Base-by-base conservation (phyloP, 2,113 vertebrate genomes). In the Malurus alboscapulatus region DNA sequence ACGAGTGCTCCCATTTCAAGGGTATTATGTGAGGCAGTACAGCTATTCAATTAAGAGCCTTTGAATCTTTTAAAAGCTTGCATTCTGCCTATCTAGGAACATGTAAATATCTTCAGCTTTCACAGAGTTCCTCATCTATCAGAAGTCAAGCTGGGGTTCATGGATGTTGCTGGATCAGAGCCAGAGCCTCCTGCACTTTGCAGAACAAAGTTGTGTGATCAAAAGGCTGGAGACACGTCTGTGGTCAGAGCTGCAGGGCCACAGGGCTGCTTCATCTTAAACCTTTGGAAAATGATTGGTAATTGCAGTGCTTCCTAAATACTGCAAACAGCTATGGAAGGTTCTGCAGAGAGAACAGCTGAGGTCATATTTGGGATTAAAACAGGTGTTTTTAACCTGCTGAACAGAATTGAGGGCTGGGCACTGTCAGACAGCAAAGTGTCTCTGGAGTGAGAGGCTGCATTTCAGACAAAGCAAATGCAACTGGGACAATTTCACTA, bases 41-140 rank as follows among this genome's bases (percentile, higher is more conserved):
- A 67, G 63, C 65, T 67, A 77, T 92, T 92, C 80, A 86, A 77
- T 93, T 93, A 96, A 81, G 57, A 81, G 69, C 73, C 55, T 95
- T 75, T 84, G 76, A 84, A 94, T 84, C 51, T 57, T 84, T 67
- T 93, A 87, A 86, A 92, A 87, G 51, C 61, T 88, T 74, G 44
- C 81, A 22, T 81, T 93, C 68, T 90, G 48, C 83, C 83, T 88
- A 80, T 84, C 72, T 57, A 32, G 61, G 36, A 84, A 53, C 65
- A 53, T 55, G 71, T 67, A 88, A 90, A 88, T 93, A 93, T 61
- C 83, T 77, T 57, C 84, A 71, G 30, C 34, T 94, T 84, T 92
- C 77, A 26, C 3, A 86, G 67, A 85, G 51, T 88, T 90, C 67
- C 68, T 87, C 45, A 36, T 85, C 67, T 77, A 15, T 88, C 88